phyloP scores from a whole-genome alignment of 23 tunicate genomes.

The Aplidium turbinatum region DNA sequence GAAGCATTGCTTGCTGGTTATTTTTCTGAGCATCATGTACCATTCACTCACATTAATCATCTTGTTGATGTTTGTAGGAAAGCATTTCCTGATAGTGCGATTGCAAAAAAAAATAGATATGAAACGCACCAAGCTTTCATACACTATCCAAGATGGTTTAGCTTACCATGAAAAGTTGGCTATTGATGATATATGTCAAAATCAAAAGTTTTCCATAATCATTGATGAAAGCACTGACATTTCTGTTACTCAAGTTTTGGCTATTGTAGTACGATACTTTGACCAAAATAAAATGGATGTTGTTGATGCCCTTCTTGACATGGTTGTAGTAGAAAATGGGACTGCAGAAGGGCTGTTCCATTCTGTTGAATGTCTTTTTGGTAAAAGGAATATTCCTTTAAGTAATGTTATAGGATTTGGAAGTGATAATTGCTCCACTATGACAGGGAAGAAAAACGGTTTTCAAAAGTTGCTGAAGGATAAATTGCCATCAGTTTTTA shows the following conservation, averaged over 20 bases:
- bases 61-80: too few relatives aligned
- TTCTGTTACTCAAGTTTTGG: conserved; percentile 16
- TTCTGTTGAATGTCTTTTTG: conserved; percentile 1
- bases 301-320: conserved; percentile 10
- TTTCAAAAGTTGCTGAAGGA: too few relatives aligned
- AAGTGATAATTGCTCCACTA: not conserved
- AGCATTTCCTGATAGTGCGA: too few relatives aligned
- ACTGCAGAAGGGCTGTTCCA: not conserved
- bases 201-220: conserved; percentile 3
- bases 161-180: conserved; percentile 11
- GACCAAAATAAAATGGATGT: not conserved
- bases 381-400: conserved; percentile 6
- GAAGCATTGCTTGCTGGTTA: too few relatives aligned
- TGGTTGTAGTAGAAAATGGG: not conserved
- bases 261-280: conserved; percentile 18
- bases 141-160: conserved; percentile 6
- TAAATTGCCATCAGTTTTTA: not conserved
- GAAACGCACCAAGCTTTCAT: conserved; percentile 5
- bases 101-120: not conserved
- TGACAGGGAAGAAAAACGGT: not conserved
- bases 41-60: too few relatives aligned
- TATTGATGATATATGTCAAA: not conserved
- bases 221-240: conserved; percentile 19
- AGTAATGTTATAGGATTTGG: not conserved
- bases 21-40: too few relatives aligned